Evolutionary conservation across 2,113 vertebrate genomes (phyloP).

Genomic region (Cinclus cinclus): DNA sequence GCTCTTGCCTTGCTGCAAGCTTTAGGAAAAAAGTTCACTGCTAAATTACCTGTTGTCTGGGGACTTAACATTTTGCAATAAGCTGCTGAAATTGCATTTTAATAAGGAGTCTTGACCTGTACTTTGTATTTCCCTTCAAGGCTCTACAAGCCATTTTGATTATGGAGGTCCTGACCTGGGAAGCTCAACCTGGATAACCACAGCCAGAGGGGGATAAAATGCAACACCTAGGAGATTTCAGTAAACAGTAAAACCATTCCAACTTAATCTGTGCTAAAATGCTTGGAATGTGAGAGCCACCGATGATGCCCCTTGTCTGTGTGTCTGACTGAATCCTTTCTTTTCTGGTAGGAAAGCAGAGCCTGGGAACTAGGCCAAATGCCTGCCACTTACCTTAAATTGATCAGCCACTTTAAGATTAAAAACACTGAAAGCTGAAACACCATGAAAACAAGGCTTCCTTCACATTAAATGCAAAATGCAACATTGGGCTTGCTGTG

Average conservation of each 20-base stretch:
- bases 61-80: conserved; percentile 53
- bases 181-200: conserved; percentile 71
- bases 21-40: conserved; percentile 48
- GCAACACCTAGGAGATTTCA: conserved; percentile 80
- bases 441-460: conserved; percentile 73
- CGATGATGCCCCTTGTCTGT: conserved; percentile 76
- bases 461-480: conserved; percentile 75
- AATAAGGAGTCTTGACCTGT: conserved; percentile 66
- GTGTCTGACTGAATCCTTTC: conserved; percentile 78
- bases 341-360: conserved; percentile 73
- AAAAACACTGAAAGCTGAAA: conserved; percentile 73
- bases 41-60: conserved; percentile 71
- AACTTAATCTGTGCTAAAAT: conserved; percentile 81
- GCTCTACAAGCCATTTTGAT: conserved; percentile 48
- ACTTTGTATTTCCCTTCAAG: conserved; percentile 42
- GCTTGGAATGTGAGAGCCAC: conserved; percentile 79
- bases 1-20: conserved; percentile 58
- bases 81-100: conserved; percentile 65
- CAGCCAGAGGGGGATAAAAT: conserved; percentile 68
- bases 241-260: conserved; percentile 80
- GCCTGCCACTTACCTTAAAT: conserved; percentile 80
- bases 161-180: conserved; percentile 70
- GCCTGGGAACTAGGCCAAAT: conserved; percentile 79
- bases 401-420: conserved; percentile 78
- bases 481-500: conserved; percentile 69